These are phyloP conservation scores for Malachius bipustulatus DNA, from an alignment of 2,888 invertebrate genomes.

Conservation along the genomic window DNA sequence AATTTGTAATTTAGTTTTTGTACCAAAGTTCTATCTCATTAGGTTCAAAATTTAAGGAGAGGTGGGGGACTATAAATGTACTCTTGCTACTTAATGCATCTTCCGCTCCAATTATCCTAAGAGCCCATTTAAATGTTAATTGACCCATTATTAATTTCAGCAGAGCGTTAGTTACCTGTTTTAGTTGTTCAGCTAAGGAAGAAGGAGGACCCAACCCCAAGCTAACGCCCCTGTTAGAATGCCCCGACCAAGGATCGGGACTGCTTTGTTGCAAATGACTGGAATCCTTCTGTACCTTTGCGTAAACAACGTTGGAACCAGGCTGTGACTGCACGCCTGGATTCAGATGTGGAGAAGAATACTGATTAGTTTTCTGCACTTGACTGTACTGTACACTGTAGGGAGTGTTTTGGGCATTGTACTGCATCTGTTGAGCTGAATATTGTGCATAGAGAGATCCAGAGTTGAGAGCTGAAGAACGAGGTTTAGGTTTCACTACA, in stretches of 20 bases:
- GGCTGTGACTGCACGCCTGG: conserved; percentile 6
- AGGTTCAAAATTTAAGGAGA: too few species aligned
- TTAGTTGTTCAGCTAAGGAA: conserved; percentile 74
- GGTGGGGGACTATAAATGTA: too few species aligned
- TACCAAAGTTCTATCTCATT: too few species aligned
- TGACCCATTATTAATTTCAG: too few species aligned
- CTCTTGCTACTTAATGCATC: too few species aligned
- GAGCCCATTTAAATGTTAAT: too few species aligned
- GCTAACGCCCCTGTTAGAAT: conserved; percentile 25
- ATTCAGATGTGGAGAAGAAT: conserved; percentile 16
- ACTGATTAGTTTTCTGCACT: conserved; percentile 24
- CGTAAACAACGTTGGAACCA: conserved; percentile 33
- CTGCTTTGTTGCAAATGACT: conserved; percentile 29
- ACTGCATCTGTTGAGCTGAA: conserved; percentile 21
- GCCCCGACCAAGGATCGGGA: conserved; percentile 34
- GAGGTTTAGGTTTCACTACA: conserved; percentile 15
- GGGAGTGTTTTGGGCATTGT: conserved; percentile 25
- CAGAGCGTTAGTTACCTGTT: conserved; percentile 44
- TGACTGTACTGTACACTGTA: conserved; percentile 30
- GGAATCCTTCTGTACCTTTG: conserved; percentile 43
- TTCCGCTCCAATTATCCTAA: too few species aligned
- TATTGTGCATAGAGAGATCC: conserved; percentile 22
- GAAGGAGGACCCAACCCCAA: conserved; percentile 55
- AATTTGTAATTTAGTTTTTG: too few species aligned
- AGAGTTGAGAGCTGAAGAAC: conserved; percentile 24